These are phyloP conservation scores for Palaemon carinicauda DNA, from an alignment of 1,140 invertebrate genomes.

Conservation along the genomic window DNA sequence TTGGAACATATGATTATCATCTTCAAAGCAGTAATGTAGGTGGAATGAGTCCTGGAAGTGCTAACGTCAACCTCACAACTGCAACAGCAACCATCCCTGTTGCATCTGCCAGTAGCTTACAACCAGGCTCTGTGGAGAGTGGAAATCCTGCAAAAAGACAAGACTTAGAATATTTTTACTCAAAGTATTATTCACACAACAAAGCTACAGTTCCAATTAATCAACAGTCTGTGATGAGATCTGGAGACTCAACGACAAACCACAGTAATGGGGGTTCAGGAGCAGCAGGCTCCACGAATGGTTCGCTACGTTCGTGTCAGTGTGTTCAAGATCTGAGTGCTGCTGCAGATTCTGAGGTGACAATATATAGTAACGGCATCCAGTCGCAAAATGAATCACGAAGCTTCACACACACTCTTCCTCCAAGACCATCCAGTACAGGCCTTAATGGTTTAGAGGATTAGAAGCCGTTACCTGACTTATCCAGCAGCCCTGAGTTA, in stretches of 20 bases:
- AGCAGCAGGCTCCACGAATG: slow-evolving; percentile 22
- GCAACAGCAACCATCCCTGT: slow-evolving; percentile 6
- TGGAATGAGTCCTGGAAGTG: slow-evolving; percentile 27
- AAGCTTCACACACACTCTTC: slow-evolving; percentile 27
- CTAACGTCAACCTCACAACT: not conserved
- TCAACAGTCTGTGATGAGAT: slow-evolving; percentile 23
- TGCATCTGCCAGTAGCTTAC: not conserved
- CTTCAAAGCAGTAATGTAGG: slow-evolving; percentile 29
- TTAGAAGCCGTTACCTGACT: slow-evolving; percentile 35
- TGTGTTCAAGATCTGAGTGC: slow-evolving; percentile 56
- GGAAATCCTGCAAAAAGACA: slow-evolving; percentile 41
- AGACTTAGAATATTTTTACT: slow-evolving; percentile 57
- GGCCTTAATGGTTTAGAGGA: slow-evolving; percentile 44
- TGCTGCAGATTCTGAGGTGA: slow-evolving; percentile 53
- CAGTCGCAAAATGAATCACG: slow-evolving; percentile 7
- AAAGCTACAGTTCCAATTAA: slow-evolving; percentile 7
- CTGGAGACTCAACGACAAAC: slow-evolving; percentile 38
- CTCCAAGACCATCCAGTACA: slow-evolving; percentile 40
- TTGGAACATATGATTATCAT: slow-evolving; percentile 53
- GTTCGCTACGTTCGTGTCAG: slow-evolving; percentile 40
- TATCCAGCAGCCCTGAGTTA: slow-evolving; percentile 5
- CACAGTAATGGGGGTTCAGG: slow-evolving; percentile 38
- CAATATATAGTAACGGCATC: slow-evolving; percentile 4
- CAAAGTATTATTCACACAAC: slow-evolving; percentile 50
- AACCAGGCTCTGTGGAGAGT: not conserved